Percentiles rank a stretch among this genome's conserved stretches.
phyloP scores from a whole-genome alignment of 1,140 invertebrate genomes.

The Neelides sp. region DNA sequence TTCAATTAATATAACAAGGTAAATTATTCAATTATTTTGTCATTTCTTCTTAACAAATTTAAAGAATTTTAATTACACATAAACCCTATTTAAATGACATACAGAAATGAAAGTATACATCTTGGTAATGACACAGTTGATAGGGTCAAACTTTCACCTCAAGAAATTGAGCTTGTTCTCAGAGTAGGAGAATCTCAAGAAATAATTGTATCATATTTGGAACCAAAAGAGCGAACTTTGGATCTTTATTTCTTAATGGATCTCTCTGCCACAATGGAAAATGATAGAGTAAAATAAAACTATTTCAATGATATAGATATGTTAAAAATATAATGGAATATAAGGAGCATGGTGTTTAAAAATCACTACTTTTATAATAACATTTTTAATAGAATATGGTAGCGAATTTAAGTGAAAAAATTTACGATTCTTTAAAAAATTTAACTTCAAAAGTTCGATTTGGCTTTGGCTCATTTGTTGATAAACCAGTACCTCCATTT shows the following conservation, averaged over 20 bases:
- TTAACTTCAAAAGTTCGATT: conserved; percentile 15
- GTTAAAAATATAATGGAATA: neutral
- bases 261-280: conserved; percentile 50
- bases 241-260: conserved; percentile 56
- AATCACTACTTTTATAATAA: neutral
- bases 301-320: conserved; percentile 34
- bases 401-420: conserved; percentile 4
- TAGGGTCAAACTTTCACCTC: no score
- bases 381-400: conserved; percentile 1
- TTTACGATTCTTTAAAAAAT: conserved; percentile 13
- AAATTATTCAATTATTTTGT: no score
- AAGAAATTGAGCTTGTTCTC: no score
- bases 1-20: no score
- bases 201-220: conserved; percentile 38
- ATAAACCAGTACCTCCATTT: conserved; percentile 16
- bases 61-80: no score
- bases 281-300: conserved; percentile 44
- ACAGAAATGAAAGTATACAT: no score
- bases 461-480: conserved; percentile 24
- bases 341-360: neutral
- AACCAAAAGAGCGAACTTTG: conserved; percentile 49
- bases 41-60: no score
- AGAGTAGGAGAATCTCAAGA: no score
- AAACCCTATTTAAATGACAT: no score
- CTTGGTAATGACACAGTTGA: no score